Base-by-base conservation (phyloP, 2,113 vertebrate species). In the Eurypyga helias region DNA sequence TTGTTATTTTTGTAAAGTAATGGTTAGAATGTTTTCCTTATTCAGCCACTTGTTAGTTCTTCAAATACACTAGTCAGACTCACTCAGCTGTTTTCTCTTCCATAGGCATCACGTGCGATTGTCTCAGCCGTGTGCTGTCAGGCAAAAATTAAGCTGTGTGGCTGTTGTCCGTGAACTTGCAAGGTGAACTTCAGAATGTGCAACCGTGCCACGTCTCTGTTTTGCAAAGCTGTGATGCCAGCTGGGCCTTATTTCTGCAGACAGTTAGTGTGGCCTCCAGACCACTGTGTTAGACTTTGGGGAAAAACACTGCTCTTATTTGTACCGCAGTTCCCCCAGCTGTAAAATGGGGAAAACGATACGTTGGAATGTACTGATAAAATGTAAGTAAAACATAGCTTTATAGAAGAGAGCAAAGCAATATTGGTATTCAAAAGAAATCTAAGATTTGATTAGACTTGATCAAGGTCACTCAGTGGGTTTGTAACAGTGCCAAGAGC, bases 301-400 rank as follows among this genome's bases (percentile, higher is more conserved):
- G 33, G 76, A 95, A 89, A 95, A 55, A 46, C 13, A 18, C 17
- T 96, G 69, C 16, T 79, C n/a, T 41, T 65, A 17, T 36, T 72
- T 90, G 36, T 36, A 73, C 41, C 28, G 33, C 52, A 72, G 11
- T 83, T 94, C 17, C 36, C 34, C 14, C 8, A 58, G 49, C 58
- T 96, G 67, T 73, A 90, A 86, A 90, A 71, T 45, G 31, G 33
- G 48, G 24, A 1, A 92, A 86, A 86, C 34, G 21, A 72, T 83
- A 90, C 1, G 0, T 26, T 83, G 60, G 83, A 83, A 76, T 38
- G 24, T 51, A 49, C 29, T 31, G 60, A 60, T 62, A 60, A 86
- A 89, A 81, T 55, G 4, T 2, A 55, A 76, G 25, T 41, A 85
- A 75, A 93, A 43, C 17, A n/a, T 1, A 49, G 60, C 43, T 87